A percentile compares a stretch with the other conserved stretches of the same genome.
Evolutionary conservation across 2,888 invertebrate species (phyloP).

Genomic region (Asteroscopus sphinx): DNA sequence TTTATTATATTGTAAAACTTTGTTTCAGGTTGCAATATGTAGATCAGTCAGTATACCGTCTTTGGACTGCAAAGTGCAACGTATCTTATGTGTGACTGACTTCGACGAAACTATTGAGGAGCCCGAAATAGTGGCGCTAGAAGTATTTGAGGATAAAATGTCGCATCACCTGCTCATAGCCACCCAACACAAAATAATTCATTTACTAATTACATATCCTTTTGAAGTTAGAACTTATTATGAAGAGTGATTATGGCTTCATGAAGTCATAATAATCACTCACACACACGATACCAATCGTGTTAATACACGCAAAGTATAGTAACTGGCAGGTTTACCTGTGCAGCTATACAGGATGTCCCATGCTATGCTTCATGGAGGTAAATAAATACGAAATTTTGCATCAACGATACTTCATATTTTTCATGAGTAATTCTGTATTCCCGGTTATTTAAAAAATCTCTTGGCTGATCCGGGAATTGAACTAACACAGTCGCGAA

Average conservation of each 20-base stretch:
- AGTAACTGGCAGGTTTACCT: too few species aligned
- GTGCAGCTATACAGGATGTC: too few species aligned
- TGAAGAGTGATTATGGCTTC: conserved; percentile 7
- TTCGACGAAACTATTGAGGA: conserved; percentile 25
- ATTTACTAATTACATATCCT: conserved; percentile 47
- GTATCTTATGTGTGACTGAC: conserved; percentile 17
- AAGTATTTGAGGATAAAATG: conserved; percentile 49
- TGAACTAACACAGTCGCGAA: too few species aligned
- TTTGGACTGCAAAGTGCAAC: neutral
- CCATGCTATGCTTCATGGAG: too few species aligned
- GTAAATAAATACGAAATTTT: too few species aligned
- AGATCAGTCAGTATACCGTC: neutral
- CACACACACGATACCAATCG: too few species aligned
- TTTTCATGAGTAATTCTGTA: too few species aligned
- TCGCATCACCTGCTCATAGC: conserved; percentile 46
- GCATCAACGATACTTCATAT: too few species aligned
- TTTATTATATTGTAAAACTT: conserved; percentile 59
- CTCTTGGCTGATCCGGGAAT: too few species aligned
- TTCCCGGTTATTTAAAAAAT: too few species aligned
- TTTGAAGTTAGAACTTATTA: conserved; percentile 1
- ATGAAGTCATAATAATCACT: too few species aligned
- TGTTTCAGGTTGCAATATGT: conserved; percentile 35
- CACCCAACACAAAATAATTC: conserved; percentile 36
- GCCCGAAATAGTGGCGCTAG: conserved; percentile 35
- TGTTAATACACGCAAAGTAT: too few species aligned